A percentile compares a stretch with the other conserved stretches of the same genome.
Conservation (phyloP, 1,140 invertebrate genomes). For the Drosophila lini region DNA sequence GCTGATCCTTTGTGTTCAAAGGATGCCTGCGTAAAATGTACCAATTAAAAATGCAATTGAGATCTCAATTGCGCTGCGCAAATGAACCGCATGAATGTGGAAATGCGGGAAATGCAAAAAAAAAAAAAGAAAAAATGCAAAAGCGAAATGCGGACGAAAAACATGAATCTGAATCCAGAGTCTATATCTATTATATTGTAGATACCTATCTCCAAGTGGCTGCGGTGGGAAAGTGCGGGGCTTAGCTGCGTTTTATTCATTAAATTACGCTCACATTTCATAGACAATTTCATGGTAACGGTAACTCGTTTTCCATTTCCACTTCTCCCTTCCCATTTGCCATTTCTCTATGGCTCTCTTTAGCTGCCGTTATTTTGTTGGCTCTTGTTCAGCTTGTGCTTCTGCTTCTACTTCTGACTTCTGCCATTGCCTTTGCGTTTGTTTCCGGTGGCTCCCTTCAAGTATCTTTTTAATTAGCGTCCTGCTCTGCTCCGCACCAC, state of each 20-base stretch:
- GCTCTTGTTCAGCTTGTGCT: conserved; percentile 2
- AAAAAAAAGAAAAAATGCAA: not conserved
- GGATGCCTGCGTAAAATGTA: conserved; percentile 78
- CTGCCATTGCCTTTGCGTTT: conserved; percentile 8
- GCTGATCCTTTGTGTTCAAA: conserved; percentile 55
- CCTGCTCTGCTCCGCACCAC: conserved; percentile 66
- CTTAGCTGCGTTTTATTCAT: conserved; percentile 71
- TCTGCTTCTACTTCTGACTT: not conserved
- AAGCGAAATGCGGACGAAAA: conserved; percentile 10
- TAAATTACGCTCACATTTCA: conserved; percentile 81
- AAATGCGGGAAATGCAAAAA: conserved; percentile 20
- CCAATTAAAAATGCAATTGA: conserved; percentile 80
- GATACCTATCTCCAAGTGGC: conserved; percentile 21
- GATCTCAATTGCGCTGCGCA: conserved; percentile 71
- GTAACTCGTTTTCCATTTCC: conserved; percentile 40
- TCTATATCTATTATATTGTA: conserved; percentile 10
- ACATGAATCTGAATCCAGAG: not conserved
- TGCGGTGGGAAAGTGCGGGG: not conserved
- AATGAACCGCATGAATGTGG: conserved; percentile 70
- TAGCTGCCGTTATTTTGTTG: conserved; percentile 14
- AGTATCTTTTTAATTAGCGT: conserved; percentile 81
- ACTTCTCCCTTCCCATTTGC: conserved; percentile 10
- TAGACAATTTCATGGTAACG: conserved; percentile 77
- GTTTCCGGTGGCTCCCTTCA: conserved; percentile 50
- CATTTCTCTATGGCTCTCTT: conserved; percentile 15